phyloP scores from a whole-genome alignment of 2,797 vertebrate species.

The Platyrinchus mystaceus region DNA sequence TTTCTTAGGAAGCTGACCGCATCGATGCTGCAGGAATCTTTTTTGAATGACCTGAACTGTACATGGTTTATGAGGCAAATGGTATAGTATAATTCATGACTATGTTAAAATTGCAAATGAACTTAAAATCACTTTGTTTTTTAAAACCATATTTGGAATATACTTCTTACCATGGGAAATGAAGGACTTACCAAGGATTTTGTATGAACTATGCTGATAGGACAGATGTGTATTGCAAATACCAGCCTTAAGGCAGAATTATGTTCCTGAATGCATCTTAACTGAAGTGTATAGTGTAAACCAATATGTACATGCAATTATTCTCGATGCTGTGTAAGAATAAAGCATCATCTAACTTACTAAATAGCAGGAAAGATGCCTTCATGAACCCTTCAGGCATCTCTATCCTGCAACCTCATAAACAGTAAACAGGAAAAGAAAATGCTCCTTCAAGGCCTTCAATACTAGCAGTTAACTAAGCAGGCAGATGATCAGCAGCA shows the following conservation, averaged over 20 bases:
- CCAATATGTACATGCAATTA: background rate
- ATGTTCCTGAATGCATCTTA: background rate
- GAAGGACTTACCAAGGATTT: background rate
- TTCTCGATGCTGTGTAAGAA: background rate
- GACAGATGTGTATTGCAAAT: background rate
- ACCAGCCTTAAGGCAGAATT: background rate
- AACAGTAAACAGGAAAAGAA: background rate
- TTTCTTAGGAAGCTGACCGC: background rate
- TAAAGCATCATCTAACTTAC: background rate
- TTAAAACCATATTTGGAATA: background rate
- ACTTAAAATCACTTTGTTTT: background rate
- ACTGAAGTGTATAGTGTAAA: background rate
- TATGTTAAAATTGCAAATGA: background rate
- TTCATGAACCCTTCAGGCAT: background rate
- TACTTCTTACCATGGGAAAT: background rate
- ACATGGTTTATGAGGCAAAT: background rate
- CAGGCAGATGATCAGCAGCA: background rate
- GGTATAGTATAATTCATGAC: background rate
- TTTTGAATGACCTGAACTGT: background rate
- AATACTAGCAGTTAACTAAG: background rate
- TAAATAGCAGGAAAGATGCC: background rate
- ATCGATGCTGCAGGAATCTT: background rate
- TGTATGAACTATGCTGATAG: background rate
- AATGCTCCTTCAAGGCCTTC: background rate
- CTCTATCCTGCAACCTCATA: background rate